Conservation (phyloP, 2,888 invertebrate genomes). For the Drosophila algonquin region DNA sequence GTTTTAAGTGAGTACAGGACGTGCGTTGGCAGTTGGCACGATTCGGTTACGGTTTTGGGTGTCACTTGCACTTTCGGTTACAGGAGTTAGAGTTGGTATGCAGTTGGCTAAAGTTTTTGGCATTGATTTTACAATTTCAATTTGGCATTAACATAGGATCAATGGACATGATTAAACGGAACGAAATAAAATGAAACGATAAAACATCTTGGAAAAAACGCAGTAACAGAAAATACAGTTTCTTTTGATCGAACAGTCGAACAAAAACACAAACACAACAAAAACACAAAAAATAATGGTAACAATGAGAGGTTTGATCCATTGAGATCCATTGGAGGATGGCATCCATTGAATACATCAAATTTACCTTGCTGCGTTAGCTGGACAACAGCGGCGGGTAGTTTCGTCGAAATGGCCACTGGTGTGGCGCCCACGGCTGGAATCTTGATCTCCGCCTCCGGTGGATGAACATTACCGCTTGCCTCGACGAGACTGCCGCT, state of each 20-base stretch:
- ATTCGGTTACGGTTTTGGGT: slow-evolving; percentile 17
- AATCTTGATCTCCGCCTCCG: slow-evolving; percentile 86
- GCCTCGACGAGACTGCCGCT: slow-evolving; percentile 52
- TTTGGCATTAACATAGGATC: slow-evolving; percentile 32
- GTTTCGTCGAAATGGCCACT: slow-evolving; percentile 86
- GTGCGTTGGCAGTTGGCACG: slow-evolving; percentile 47
- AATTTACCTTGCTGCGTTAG: slow-evolving; percentile 86
- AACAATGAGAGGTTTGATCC: slow-evolving; percentile 25
- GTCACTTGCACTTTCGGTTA: neutral
- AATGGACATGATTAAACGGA: too few species aligned
- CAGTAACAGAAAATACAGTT: slow-evolving; percentile 34
- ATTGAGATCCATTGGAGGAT: neutral
- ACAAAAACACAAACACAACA: slow-evolving; percentile 57
- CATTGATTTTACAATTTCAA: slow-evolving; percentile 39
- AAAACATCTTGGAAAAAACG: slow-evolving; percentile 23
- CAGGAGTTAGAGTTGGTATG: slow-evolving; percentile 52
- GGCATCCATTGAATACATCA: slow-evolving; percentile 1
- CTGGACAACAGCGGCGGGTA: slow-evolving; percentile 87
- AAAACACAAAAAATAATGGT: slow-evolving; percentile 42
- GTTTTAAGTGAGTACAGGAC: slow-evolving; percentile 28
- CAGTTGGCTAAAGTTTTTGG: slow-evolving; percentile 39
- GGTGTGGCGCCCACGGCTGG: slow-evolving; percentile 86
- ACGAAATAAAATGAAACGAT: slow-evolving; percentile 2
- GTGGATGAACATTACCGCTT: slow-evolving; percentile 78
- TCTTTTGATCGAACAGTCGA: slow-evolving; percentile 26